Base-by-base conservation (phyloP, 2,797 vertebrate species). In the Spheniscus humboldti region DNA sequence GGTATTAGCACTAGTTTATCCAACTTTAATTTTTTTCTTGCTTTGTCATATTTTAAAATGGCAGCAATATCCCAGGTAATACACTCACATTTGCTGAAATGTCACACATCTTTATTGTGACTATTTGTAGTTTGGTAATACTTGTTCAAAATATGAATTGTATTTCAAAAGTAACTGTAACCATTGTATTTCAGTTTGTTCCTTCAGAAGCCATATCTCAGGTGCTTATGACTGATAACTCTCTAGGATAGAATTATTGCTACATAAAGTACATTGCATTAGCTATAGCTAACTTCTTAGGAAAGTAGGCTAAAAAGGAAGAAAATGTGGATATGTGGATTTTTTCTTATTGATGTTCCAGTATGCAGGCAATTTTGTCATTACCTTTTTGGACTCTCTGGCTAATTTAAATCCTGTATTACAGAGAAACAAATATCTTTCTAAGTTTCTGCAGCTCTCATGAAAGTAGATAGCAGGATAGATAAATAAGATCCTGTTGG, bases 51-150 rank as follows among this genome's bases (percentile, higher is more conserved):
- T 88, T 99, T 99, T 97, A 99, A 99, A 96, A 84, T 99, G 87
- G 99, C 99, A 94, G 98, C 98, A 86, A 99, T 99, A 95, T 75
- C 98, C 19, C 99, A 99, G 99, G 99, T 99, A 98, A 97, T 45
- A 19, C 64, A 45, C 73, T 81, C 35, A 18, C 4, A 25, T 55
- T 72, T 90, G 41, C 43, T 91, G 78, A 77, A 82, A 35, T 50
- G 13, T 53, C 69, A 50, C 17, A 3, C 57, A 18, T 31, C 60
- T 86, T 63, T 86, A 62, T 82, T 35, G 35, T 13, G 19, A 57
- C 3, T 27, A 62, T 50, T 19, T 64, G 50, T 53, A 55, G 43
- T 31, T 39, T 57, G 15, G 9, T 35, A 76, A 35, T 72, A 22
- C 14, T 31, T 45, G 8, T 60, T 63, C 50, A 30, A 66, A 76